phyloP scores from a whole-genome alignment of 2,797 vertebrate genomes.

The Cuculus canorus region DNA sequence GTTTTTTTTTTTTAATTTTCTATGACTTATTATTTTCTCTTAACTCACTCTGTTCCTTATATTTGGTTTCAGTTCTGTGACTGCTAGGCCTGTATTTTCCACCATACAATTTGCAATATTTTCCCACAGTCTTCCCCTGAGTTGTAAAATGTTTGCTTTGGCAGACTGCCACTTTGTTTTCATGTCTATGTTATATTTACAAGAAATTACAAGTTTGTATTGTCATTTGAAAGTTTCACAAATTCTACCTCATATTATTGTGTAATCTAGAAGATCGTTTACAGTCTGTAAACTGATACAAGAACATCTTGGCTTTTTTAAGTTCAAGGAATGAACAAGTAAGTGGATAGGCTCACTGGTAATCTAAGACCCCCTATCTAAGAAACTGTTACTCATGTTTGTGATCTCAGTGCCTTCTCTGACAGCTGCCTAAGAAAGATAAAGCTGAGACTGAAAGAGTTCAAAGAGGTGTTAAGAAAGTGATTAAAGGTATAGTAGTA shows the following conservation, averaged over 20 bases:
- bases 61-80: background rate
- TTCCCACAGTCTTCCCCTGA: background rate
- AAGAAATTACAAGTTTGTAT: background rate
- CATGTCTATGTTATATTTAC: background rate
- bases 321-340: background rate
- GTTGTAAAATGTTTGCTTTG: background rate
- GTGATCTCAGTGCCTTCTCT: background rate
- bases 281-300: background rate
- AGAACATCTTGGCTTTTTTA: background rate
- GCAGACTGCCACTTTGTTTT: background rate
- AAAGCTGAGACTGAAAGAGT: constrained; percentile 7
- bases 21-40: background rate
- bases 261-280: background rate
- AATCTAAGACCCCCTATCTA: background rate
- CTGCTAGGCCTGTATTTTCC: background rate
- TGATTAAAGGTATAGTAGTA: background rate
- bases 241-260: background rate
- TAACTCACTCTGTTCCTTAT: background rate
- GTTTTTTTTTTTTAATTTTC: background rate
- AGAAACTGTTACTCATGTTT: background rate
- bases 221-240: constrained; percentile 1
- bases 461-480: background rate
- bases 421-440: constrained; percentile 32
- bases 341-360: background rate
- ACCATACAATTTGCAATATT: background rate